These are phyloP conservation scores for Euborellia annulipes DNA, from an alignment of 1,140 invertebrate genomes.

Conservation along the genomic window DNA sequence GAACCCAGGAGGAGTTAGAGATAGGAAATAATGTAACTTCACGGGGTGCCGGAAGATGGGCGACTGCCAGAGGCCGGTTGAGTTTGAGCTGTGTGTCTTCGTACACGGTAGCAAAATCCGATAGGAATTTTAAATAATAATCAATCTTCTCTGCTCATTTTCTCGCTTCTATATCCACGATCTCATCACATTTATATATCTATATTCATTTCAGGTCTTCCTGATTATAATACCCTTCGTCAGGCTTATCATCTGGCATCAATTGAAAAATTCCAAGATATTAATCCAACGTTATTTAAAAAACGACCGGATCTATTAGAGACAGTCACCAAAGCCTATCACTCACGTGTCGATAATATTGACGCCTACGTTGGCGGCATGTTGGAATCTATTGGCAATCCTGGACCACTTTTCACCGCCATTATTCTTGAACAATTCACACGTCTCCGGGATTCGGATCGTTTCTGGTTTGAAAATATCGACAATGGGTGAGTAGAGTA, in stretches of 20 bases:
- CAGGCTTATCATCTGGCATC: constrained; percentile 30
- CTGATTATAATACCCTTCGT: constrained; percentile 47
- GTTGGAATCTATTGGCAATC: constrained; percentile 79
- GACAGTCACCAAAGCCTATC: constrained; percentile 59
- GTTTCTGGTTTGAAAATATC: constrained; percentile 98
- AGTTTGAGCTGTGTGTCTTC: no score
- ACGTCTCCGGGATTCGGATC: constrained; percentile 80
- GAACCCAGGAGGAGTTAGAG: no score
- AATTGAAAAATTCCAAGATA: constrained; percentile 29
- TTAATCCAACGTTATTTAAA: constrained; percentile 70
- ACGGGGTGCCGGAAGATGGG: no score
- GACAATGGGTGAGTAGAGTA: constrained; percentile 62
- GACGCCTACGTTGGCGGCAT: constrained; percentile 98
- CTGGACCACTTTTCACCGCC: constrained; percentile 76
- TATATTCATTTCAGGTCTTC: no score
- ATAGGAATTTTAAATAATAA: no score
- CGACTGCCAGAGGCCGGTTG: no score
- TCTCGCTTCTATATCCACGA: no score
- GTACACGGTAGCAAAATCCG: no score
- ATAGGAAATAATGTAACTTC: no score
- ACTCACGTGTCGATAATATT: constrained; percentile 66
- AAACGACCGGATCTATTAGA: constrained; percentile 58
- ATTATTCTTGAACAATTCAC: constrained; percentile 92
- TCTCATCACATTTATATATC: no score
- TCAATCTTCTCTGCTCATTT: no score